These are phyloP conservation scores for Chironomus striatipennis DNA, from an alignment of 1,140 invertebrate genomes.

Conservation along the genomic window DNA sequence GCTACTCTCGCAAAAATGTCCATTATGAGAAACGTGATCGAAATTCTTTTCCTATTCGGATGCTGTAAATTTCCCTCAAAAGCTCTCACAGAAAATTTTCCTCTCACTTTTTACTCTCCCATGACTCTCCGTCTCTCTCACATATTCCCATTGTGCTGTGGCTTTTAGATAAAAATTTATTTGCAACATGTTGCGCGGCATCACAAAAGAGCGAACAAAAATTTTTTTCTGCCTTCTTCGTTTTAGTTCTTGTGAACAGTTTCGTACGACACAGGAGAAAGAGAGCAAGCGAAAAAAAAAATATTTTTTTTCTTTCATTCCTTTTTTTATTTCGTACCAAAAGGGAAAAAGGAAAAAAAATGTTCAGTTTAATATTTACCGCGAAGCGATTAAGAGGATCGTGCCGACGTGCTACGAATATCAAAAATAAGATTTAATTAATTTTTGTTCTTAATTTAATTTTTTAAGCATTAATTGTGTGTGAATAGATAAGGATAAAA, in stretches of 20 bases:
- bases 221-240: not conserved
- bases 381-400: conserved; percentile 21
- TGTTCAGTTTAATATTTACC: conserved; percentile 17
- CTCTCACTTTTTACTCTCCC: not conserved
- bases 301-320: not conserved
- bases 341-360: not conserved
- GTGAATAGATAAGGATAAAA: no score
- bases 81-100: not conserved
- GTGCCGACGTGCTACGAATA: not conserved
- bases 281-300: not conserved
- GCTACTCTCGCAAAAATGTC: not conserved
- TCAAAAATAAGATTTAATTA: no score
- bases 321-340: not conserved
- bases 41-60: not conserved
- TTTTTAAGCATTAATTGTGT: no score
- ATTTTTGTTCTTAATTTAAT: no score
- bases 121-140: not conserved
- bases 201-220: conserved; percentile 3
- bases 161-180: conserved; percentile 4
- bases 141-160: not conserved
- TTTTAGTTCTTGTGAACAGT: not conserved
- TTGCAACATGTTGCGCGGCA: conserved; percentile 22
- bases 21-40: conserved; percentile 12
- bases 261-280: not conserved
- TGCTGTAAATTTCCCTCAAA: no score